These are phyloP conservation scores for Dicerorhinus sumatrensis DNA, from an alignment of 2,113 vertebrate species.

Conservation along the genomic window DNA sequence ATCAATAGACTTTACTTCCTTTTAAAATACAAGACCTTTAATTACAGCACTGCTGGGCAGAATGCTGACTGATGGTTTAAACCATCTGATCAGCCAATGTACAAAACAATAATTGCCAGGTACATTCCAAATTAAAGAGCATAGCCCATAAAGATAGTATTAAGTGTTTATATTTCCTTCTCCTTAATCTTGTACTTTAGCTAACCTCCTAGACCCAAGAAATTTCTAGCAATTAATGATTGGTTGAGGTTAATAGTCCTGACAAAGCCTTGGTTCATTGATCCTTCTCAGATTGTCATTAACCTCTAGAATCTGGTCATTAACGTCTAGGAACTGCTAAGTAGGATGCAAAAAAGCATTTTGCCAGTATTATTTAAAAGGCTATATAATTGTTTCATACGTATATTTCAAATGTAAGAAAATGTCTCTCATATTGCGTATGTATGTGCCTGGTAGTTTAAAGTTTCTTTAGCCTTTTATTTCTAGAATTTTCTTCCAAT, in stretches of 20 bases:
- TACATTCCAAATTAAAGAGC: constrained; percentile 77
- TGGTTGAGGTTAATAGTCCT: constrained; percentile 81
- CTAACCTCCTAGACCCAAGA: constrained; percentile 72
- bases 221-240: constrained; percentile 82
- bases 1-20: constrained; percentile 8
- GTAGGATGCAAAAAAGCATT: constrained; percentile 61
- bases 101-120: constrained; percentile 63
- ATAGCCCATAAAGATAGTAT: constrained; percentile 66
- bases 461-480: constrained; percentile 47
- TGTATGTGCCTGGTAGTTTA: background rate
- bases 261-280: constrained; percentile 74
- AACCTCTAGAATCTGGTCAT: constrained; percentile 81
- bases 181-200: constrained; percentile 74
- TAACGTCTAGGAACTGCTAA: constrained; percentile 76
- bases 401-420: constrained; percentile 45
- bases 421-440: background rate
- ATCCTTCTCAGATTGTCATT: constrained; percentile 75
- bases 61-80: constrained; percentile 65
- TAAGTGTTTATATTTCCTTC: constrained; percentile 73
- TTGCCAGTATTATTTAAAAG: constrained; percentile 19
- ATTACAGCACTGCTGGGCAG: constrained; percentile 55
- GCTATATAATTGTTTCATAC: background rate
- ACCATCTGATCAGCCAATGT: constrained; percentile 61
- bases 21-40: constrained; percentile 55
- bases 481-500: constrained; percentile 35